These are phyloP conservation scores for Volucella bombylans DNA, from an alignment of 2,888 invertebrate species.

Conservation along the genomic window DNA sequence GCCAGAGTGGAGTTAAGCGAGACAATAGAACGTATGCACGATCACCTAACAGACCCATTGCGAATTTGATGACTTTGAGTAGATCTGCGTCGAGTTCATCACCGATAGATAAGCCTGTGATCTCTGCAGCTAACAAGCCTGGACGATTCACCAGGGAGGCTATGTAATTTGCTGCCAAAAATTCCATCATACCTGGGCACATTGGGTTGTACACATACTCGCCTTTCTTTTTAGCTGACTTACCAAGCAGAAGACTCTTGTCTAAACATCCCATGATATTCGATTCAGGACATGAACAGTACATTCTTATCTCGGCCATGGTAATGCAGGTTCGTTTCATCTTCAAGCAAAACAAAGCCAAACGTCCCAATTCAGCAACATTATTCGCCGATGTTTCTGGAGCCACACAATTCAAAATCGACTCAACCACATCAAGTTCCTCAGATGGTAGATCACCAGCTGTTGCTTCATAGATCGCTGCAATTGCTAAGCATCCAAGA, in stretches of 20 bases:
- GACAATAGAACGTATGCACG: conserved; percentile 83
- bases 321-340: conserved; percentile 83
- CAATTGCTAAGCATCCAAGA: conserved; percentile 84
- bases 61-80: conserved; percentile 82
- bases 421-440: conserved; percentile 79
- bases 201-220: conserved; percentile 83
- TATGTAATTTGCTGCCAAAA: conserved; percentile 84
- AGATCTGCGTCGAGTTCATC: conserved; percentile 83
- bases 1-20: conserved; percentile 83
- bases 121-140: conserved; percentile 83
- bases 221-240: conserved; percentile 81
- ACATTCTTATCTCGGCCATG: conserved; percentile 83
- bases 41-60: conserved; percentile 83
- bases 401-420: conserved; percentile 81
- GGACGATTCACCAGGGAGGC: conserved; percentile 84
- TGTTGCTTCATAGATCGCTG: conserved; percentile 83
- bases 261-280: conserved; percentile 83
- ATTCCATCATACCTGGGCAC: conserved; percentile 83
- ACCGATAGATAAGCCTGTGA: conserved; percentile 78
- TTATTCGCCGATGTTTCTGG: conserved; percentile 76
- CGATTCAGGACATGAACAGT: conserved; percentile 82
- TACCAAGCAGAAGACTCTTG: conserved; percentile 82
- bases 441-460: conserved; percentile 81
- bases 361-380: conserved; percentile 84
- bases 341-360: conserved; percentile 83